phyloP scores from a whole-genome alignment of 2,797 vertebrate genomes.

The Chelmon rostratus region DNA sequence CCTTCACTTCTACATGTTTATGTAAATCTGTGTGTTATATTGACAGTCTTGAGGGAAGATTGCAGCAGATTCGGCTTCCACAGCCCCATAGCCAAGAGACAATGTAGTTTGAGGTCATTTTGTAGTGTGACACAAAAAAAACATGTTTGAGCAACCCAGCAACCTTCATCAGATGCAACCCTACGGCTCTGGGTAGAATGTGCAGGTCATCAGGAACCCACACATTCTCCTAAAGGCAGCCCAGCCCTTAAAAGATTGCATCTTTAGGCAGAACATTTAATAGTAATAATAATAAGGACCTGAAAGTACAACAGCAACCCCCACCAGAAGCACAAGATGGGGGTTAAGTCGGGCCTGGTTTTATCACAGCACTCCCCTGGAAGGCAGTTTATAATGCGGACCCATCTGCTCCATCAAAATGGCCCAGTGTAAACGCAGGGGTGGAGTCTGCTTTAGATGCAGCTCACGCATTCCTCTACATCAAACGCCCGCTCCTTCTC shows the following conservation, averaged over 20 bases:
- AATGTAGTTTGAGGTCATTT: not conserved
- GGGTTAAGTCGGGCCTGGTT: slow-evolving; percentile 68
- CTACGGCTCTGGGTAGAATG: slow-evolving; percentile 26
- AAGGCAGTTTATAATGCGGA: slow-evolving; percentile 90
- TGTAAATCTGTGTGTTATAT: slow-evolving; percentile 6
- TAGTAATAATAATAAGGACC: slow-evolving; percentile 66
- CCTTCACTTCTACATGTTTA: not conserved
- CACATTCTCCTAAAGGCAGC: slow-evolving; percentile 35
- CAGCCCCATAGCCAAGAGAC: slow-evolving; percentile 2
- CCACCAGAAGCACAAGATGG: slow-evolving; percentile 68
- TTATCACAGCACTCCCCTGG: slow-evolving; percentile 87
- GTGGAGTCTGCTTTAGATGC: slow-evolving; percentile 88
- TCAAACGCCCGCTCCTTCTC: slow-evolving; percentile 90
- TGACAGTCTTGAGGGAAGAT: not conserved
- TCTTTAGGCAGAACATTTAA: slow-evolving; percentile 54
- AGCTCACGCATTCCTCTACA: slow-evolving; percentile 88
- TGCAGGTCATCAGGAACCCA: slow-evolving; percentile 41
- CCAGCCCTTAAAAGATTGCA: slow-evolving; percentile 25
- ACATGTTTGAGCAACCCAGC: not conserved
- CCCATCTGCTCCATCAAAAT: slow-evolving; percentile 90
- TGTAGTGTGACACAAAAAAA: not conserved
- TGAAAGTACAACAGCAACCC: slow-evolving; percentile 57
- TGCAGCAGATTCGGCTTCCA: slow-evolving; percentile 16
- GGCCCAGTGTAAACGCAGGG: slow-evolving; percentile 82
- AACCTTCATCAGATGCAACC: slow-evolving; percentile 30